These are phyloP conservation scores for Schizopygopsis malacanthus DNA, from an alignment of 2,797 vertebrate genomes.

Conservation along the genomic window DNA sequence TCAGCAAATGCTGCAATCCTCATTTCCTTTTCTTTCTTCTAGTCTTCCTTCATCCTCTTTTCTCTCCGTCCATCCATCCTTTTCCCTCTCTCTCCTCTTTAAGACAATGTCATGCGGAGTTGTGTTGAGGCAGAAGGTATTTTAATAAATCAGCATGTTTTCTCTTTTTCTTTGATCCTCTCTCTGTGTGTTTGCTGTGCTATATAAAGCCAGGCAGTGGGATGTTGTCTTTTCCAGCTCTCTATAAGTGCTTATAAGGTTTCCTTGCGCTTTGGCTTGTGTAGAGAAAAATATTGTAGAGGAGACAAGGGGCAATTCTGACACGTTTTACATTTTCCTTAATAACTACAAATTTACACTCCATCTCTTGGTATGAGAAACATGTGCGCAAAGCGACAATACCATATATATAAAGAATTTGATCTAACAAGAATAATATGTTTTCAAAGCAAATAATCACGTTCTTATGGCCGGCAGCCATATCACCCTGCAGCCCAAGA, in stretches of 20 bases:
- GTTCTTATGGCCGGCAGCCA: background rate
- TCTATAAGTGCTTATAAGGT: slow-evolving; percentile 64
- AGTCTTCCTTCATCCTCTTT: background rate
- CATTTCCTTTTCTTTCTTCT: background rate
- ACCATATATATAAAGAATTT: too few species aligned
- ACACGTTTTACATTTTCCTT: slow-evolving; percentile 35
- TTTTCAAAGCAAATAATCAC: background rate
- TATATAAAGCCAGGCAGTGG: slow-evolving; percentile 47
- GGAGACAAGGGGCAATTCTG: background rate
- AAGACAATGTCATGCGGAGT: slow-evolving; percentile 46
- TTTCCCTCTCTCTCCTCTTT: slow-evolving; percentile 14
- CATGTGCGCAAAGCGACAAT: too few species aligned
- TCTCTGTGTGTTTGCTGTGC: slow-evolving; percentile 40
- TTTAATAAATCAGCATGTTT: slow-evolving; percentile 58
- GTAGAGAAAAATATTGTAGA: slow-evolving; percentile 2
- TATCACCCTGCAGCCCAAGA: too few species aligned
- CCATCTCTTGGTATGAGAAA: too few species aligned
- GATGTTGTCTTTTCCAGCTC: slow-evolving; percentile 9
- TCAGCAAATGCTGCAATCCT: background rate
- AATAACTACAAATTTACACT: slow-evolving; percentile 38
- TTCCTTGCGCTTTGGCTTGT: slow-evolving; percentile 58
- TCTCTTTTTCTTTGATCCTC: slow-evolving; percentile 37
- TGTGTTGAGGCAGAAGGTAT: slow-evolving; percentile 52
- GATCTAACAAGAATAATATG: too few species aligned
- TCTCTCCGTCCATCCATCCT: slow-evolving; percentile 23